Base-by-base conservation (phyloP, 2,888 invertebrate species). In the Amiota mariae region DNA sequence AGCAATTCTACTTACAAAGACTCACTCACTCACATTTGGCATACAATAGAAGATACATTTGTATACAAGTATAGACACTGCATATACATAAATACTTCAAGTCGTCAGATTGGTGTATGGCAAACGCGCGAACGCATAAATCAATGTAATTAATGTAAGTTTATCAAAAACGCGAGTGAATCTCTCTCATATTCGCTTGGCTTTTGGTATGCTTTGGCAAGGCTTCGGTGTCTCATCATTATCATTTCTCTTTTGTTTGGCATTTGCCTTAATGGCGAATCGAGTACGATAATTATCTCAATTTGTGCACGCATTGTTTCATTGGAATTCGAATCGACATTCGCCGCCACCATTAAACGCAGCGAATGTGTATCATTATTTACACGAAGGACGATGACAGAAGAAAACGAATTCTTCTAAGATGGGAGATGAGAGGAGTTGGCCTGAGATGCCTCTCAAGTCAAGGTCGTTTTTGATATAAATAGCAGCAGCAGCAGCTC, bases 281-380 rank as follows among this genome's bases (percentile, higher is more conserved):
- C 80, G 72, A 78, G 84, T 78, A 73, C 78, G 71, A 81, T 82
- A 83, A 83, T 83, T 83, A 84, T 76, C 76, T 75, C 76, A 82
- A 81, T 81, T 84, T 78, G 73, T 80, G 75, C 51, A 68, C 67
- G 51, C 54, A 68, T 68, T 74, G 68, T 68, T 48, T 61, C 49
- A 61, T 66, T 24, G 24, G 24, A 24, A 24, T 24, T 24, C 24
- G 24, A 24, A 24, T 24, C 24, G 1, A n/a, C 20, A 15, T 15
- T 18, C 2, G 66, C 15, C n/a, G 66, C 18, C 48, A 48, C 66
- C 48, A 66, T 66, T 48, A 63, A 66, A 13, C 47, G 71, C 71
- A 49, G 71, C 61, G 73, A 74, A 73, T 79, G 71, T 78, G 72
- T 72, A 71, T 73, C 80, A 77, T 82, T 81, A 78, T 72, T 77